Base-by-base conservation (phyloP, 2,888 invertebrate genomes). In the Falcaria lacertinaria region DNA sequence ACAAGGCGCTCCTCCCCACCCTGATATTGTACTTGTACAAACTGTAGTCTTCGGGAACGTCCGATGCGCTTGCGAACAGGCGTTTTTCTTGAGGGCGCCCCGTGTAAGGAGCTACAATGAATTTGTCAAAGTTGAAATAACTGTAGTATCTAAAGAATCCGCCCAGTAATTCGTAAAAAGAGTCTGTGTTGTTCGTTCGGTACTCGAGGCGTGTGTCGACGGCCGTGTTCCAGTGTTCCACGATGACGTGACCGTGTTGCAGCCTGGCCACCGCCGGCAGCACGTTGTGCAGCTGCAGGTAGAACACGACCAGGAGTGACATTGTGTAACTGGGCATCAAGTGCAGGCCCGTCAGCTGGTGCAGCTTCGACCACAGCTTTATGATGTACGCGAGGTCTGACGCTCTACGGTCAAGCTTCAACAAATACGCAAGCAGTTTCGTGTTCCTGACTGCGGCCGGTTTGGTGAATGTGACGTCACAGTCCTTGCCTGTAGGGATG, bases 91-190 rank as follows among this genome's bases (percentile, higher is more conserved):
- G 17, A 1, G 47, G 39, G 11, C 33, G 32, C 0, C 70, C 71
- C 3, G 60, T 40, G 37, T 58, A 70, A 0, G 66, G 57, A 0
- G 60, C 64, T n/a, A 57, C 42, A 17, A 50, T 47, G 2, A 14
- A 37, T 37, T 50, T 16, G 2, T 55, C 33, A 13, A 50, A 60
- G 28, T 55, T 39, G 40, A 61, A 60, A 11, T 42, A 39, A 33
- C 48, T 57, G 45, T 52, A 61, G 44, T 55, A 60, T 13, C 50
- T 39, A 6, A 57, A 61, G 43, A 61, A 61, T 0, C 53, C 52
- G 4, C 55, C 53, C 14, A 60, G 15, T 11, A 60, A 43, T 28
- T 54, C 38, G 15, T 57, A 43, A 7, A 59, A 2, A n/a, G n/a
- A 50, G 4, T 13, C 39, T 2, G 17, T 34, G 39, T 45, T 36